phyloP scores from a whole-genome alignment of 2,797 vertebrate species.

The Tokudaia tokunoshimensis region DNA sequence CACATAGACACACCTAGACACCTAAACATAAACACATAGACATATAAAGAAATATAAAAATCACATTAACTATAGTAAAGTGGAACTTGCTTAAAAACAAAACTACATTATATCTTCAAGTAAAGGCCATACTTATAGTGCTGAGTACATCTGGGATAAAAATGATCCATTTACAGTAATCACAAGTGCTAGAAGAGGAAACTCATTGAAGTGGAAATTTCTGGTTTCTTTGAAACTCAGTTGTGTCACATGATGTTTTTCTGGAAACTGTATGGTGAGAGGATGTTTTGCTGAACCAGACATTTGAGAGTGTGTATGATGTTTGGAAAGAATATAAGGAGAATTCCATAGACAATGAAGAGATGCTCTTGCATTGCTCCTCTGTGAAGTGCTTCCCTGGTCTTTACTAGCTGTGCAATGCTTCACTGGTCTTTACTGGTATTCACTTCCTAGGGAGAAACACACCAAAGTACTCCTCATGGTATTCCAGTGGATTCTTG shows the following conservation, averaged over 20 bases:
- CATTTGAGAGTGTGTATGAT: background rate
- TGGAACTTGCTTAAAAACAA: constrained; percentile 78
- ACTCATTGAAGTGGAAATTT: constrained; percentile 57
- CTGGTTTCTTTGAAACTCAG: background rate
- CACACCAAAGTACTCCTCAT: background rate
- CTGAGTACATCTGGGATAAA: constrained; percentile 83
- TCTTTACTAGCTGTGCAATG: background rate
- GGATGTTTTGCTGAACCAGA: background rate
- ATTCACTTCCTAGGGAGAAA: background rate
- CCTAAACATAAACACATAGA: background rate
- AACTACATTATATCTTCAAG: constrained; percentile 90
- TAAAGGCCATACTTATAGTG: constrained; percentile 85
- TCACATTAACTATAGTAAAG: background rate
- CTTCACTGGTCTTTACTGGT: background rate
- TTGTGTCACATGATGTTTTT: background rate
- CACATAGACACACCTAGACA: background rate
- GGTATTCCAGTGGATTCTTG: too few species aligned
- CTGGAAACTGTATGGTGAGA: background rate
- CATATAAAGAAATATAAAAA: background rate
- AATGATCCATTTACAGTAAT: constrained; percentile 85
- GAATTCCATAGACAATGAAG: background rate
- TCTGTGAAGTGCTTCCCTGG: background rate
- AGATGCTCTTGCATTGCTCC: background rate
- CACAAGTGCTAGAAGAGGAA: constrained; percentile 86
- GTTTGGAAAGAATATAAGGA: background rate